Evolutionary conservation across 2,113 vertebrate species (phyloP).

Genomic region (Platycercus adscitus): DNA sequence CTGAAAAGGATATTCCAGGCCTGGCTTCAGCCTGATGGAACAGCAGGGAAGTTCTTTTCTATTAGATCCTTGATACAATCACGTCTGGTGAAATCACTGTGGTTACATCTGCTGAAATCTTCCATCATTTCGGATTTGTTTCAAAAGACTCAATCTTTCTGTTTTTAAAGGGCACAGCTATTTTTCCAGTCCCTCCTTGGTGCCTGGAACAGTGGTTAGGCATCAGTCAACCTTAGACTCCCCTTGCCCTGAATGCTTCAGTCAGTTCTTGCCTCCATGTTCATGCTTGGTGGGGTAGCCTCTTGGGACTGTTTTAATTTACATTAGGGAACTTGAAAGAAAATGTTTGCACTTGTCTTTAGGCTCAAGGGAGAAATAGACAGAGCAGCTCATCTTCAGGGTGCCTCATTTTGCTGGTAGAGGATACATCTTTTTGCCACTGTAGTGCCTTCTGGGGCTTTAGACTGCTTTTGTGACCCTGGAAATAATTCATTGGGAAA

Average conservation of each 20-base stretch:
- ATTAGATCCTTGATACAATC: constrained; percentile 58
- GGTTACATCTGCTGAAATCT: constrained; percentile 65
- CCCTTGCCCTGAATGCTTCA: background rate
- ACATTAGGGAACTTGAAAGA: background rate
- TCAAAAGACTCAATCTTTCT: constrained; percentile 57
- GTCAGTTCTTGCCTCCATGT: background rate
- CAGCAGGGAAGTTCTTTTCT: constrained; percentile 71
- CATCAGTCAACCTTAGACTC: background rate
- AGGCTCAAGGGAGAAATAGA: background rate
- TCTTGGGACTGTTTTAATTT: background rate
- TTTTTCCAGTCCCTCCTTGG: constrained; percentile 10
- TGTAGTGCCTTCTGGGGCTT: background rate
- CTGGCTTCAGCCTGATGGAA: constrained; percentile 49
- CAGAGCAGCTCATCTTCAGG: background rate
- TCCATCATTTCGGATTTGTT: constrained; percentile 61
- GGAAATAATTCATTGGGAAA: background rate
- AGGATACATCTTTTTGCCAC: background rate
- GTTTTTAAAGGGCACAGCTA: constrained; percentile 26
- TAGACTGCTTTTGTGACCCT: background rate
- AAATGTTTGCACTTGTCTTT: background rate
- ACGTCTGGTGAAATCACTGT: constrained; percentile 54
- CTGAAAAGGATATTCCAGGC: constrained; percentile 58
- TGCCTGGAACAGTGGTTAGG: background rate
- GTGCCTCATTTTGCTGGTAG: background rate
- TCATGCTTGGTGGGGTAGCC: background rate